Conservation (phyloP, 2,113 vertebrate species). For the Urocynchramus pylzowi region DNA sequence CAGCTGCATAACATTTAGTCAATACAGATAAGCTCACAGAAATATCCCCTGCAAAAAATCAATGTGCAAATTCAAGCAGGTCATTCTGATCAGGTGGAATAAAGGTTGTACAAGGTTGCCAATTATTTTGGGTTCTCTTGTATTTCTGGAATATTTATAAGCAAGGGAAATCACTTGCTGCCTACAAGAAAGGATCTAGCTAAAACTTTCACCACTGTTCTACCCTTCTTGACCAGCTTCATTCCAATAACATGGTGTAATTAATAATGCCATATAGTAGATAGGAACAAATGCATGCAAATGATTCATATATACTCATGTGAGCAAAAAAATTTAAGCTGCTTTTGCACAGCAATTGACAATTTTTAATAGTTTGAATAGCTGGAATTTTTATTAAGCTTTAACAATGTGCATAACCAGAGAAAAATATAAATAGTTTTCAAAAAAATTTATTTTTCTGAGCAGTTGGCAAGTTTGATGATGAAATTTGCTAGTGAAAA, state of each 20-base stretch:
- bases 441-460: background rate
- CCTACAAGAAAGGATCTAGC: background rate
- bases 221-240: background rate
- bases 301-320: too few species aligned
- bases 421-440: background rate
- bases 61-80: background rate
- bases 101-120: background rate
- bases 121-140: background rate
- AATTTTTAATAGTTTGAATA: background rate
- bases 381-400: background rate
- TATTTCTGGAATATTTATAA: background rate
- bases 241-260: background rate
- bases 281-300: background rate
- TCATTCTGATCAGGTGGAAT: background rate
- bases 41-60: slow-evolving; percentile 39
- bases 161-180: background rate
- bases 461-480: background rate
- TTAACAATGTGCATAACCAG: background rate
- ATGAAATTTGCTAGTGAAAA: background rate
- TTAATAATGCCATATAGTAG: background rate
- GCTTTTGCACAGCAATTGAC: background rate
- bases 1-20: slow-evolving; percentile 1
- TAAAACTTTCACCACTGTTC: background rate
- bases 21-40: slow-evolving; percentile 24
- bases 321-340: background rate